These are phyloP conservation scores for Drosophila ezoana DNA, from an alignment of 2,888 invertebrate species.

Conservation along the genomic window DNA sequence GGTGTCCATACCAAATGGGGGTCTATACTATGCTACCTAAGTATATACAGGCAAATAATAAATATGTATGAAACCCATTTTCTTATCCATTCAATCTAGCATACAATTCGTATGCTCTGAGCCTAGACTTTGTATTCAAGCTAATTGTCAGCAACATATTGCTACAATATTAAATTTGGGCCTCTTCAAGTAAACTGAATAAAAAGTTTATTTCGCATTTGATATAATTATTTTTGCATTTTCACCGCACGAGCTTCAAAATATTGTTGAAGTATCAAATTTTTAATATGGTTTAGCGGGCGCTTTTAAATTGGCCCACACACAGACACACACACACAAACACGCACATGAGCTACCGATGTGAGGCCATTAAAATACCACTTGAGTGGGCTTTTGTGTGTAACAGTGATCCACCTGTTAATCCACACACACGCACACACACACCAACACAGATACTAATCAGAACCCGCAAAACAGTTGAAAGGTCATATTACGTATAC, in stretches of 20 bases:
- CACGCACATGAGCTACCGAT: slow-evolving; percentile 2
- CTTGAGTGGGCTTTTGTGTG: slow-evolving; percentile 39
- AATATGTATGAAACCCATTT: slow-evolving; percentile 3
- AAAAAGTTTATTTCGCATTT: slow-evolving; percentile 1
- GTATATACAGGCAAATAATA: slow-evolving; percentile 8
- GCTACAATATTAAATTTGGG: not conserved
- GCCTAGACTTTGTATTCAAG: not conserved
- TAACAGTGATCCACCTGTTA: slow-evolving; percentile 47
- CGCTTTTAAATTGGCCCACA: slow-evolving; percentile 1
- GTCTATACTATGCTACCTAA: not conserved
- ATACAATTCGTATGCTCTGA: not conserved
- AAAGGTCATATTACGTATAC: slow-evolving; percentile 64
- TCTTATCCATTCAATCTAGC: not conserved
- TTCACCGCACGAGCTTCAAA: slow-evolving; percentile 2
- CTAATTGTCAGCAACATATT: not conserved
- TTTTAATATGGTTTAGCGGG: not conserved
- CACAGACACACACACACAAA: not conserved
- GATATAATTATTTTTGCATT: not conserved
- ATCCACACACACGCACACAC: slow-evolving; percentile 17
- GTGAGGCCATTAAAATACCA: slow-evolving; percentile 48
- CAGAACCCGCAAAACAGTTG: slow-evolving; percentile 34
- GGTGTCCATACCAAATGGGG: slow-evolving; percentile 7
- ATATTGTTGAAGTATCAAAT: slow-evolving; percentile 5
- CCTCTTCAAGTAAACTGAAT: not conserved
- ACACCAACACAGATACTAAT: slow-evolving; percentile 31